Percentiles rank a stretch among this genome's conserved stretches.
These are phyloP conservation scores for Margarornis squamiger DNA, from an alignment of 2,797 vertebrate genomes.

Conservation along the genomic window DNA sequence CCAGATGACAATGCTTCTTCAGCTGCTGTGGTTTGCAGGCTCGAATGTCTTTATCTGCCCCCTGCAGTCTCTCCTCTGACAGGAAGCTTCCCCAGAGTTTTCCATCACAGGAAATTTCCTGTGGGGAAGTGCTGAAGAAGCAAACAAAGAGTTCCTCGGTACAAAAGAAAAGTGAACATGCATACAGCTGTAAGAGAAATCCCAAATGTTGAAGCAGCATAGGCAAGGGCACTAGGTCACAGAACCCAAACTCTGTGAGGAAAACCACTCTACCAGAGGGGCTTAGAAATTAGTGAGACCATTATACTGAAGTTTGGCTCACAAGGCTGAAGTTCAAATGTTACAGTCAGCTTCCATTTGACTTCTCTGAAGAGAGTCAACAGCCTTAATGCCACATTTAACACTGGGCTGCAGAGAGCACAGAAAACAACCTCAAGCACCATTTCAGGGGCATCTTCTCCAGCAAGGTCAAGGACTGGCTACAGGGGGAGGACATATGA, in stretches of 20 bases:
- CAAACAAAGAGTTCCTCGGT: constrained; percentile 65
- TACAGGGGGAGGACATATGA: fast-evolving
- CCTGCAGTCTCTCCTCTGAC: constrained; percentile 64
- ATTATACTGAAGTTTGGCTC: neutral
- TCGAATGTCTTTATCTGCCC: constrained; percentile 63
- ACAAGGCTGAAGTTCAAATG: neutral
- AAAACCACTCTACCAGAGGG: neutral
- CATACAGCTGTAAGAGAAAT: neutral
- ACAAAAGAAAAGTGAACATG: neutral
- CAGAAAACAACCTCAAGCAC: neutral
- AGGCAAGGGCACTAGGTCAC: neutral
- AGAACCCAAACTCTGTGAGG: neutral
- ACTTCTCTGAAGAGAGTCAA: neutral
- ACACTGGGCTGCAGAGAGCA: neutral
- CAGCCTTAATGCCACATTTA: neutral
- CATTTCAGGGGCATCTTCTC: neutral
- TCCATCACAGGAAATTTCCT: constrained; percentile 82
- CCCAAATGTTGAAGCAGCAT: neutral
- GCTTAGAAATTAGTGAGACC: neutral
- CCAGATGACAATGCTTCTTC: neutral
- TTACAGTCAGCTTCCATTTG: neutral
- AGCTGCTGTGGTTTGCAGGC: constrained; percentile 40
- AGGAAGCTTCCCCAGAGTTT: constrained; percentile 79
- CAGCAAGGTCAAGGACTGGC: neutral
- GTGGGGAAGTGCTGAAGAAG: constrained; percentile 73